phyloP scores from a whole-genome alignment of 2,888 invertebrate species.

The Camptogramma bilineatum region DNA sequence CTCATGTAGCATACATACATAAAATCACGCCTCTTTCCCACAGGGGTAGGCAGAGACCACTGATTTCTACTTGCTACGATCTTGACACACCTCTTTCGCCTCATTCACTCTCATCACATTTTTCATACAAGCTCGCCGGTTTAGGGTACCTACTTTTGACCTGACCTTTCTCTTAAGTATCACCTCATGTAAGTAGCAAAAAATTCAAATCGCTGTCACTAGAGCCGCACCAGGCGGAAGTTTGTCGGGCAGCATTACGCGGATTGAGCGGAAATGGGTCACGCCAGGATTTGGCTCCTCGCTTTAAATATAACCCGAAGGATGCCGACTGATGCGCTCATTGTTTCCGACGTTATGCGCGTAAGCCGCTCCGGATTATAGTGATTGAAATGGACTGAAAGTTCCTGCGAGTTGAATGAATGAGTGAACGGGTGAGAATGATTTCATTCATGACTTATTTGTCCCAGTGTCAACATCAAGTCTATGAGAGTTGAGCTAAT shows the following conservation, averaged over 20 bases:
- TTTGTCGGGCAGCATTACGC: conserved; percentile 70
- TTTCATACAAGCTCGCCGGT: too few species aligned
- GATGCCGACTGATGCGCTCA: conserved; percentile 32
- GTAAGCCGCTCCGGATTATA: conserved; percentile 24
- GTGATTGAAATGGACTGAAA: conserved; percentile 24
- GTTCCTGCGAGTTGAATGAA: background rate
- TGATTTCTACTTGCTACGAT: too few species aligned
- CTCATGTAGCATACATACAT: too few species aligned
- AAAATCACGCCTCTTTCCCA: too few species aligned
- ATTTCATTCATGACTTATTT: background rate
- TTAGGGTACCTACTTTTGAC: too few species aligned
- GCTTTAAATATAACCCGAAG: conserved; percentile 78
- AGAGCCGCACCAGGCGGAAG: conserved; percentile 53
- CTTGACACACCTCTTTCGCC: too few species aligned
- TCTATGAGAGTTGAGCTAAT: background rate
- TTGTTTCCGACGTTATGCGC: conserved; percentile 27
- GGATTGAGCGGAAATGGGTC: conserved; percentile 82
- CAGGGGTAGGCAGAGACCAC: too few species aligned
- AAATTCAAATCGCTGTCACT: conserved; percentile 49
- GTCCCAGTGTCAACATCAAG: background rate
- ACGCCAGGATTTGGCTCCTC: conserved; percentile 76
- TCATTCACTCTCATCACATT: too few species aligned
- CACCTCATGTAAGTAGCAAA: background rate
- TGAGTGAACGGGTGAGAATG: background rate
- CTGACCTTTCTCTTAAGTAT: too few species aligned